phyloP scores from a whole-genome alignment of 2,797 vertebrate genomes.

The Morelia viridis region DNA sequence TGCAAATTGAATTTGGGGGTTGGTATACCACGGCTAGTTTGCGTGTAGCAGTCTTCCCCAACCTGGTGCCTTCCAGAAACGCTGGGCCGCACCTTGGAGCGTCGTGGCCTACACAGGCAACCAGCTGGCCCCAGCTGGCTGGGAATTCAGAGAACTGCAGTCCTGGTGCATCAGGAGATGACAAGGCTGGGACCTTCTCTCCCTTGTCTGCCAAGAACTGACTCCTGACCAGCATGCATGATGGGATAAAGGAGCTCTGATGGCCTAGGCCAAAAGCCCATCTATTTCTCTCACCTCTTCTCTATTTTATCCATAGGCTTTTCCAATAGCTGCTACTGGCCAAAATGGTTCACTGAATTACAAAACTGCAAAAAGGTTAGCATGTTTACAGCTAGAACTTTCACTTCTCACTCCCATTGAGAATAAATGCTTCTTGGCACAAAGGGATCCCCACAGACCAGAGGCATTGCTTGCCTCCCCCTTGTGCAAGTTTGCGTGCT shows the following conservation, averaged over 20 bases:
- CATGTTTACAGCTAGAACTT: background rate
- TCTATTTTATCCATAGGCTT: background rate
- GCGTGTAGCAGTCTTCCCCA: background rate
- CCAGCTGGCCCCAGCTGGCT: background rate
- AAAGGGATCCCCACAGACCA: background rate
- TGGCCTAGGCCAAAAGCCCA: background rate
- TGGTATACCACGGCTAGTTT: background rate
- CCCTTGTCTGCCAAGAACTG: background rate
- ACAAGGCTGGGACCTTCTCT: background rate
- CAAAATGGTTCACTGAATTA: no score
- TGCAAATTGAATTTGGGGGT: background rate
- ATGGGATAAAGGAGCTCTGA: background rate
- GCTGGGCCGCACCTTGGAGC: background rate
- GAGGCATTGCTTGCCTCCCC: no score
- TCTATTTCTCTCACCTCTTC: background rate
- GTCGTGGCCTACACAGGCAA: background rate
- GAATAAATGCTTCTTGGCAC: background rate
- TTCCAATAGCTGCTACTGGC: background rate
- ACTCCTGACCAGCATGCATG: background rate
- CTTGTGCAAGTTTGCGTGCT: no score
- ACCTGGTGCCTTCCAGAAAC: background rate
- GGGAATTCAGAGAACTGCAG: background rate
- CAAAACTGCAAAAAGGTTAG: background rate
- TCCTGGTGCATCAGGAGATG: background rate
- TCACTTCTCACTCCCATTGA: background rate